Percentiles rank a stretch among this genome's conserved stretches.
Evolutionary conservation across 2,113 vertebrate genomes (phyloP).

Genomic region (Antigone vipio): DNA sequence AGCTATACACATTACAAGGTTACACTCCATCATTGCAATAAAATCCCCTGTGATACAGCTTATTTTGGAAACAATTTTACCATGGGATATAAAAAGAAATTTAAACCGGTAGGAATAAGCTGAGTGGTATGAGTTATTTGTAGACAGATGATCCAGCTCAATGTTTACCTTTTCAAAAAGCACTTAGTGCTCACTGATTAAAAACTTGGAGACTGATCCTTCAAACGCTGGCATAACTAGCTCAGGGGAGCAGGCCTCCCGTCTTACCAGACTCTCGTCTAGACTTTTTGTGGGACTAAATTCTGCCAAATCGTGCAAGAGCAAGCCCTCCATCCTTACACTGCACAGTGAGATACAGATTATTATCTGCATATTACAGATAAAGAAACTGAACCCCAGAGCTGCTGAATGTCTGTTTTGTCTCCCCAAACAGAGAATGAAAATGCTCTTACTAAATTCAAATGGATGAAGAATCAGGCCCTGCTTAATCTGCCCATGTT

Average conservation of each 20-base stretch:
- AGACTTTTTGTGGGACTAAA: not conserved
- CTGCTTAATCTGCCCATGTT: not conserved
- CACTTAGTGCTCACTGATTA: not conserved
- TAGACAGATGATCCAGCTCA: slow-evolving; percentile 52
- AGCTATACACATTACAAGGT: slow-evolving; percentile 14
- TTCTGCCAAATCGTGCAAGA: not conserved
- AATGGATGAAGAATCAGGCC: not conserved
- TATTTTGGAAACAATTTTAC: slow-evolving; percentile 54
- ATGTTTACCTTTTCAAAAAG: slow-evolving; percentile 23
- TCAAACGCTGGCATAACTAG: not conserved
- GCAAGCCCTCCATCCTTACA: not conserved
- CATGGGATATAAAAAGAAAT: slow-evolving; percentile 51
- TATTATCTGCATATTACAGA: not conserved
- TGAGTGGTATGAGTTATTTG: slow-evolving; percentile 29
- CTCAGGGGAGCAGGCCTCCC: not conserved
- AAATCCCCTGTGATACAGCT: not conserved
- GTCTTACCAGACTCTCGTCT: not conserved
- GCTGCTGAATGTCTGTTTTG: not conserved
- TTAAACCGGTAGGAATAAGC: slow-evolving; percentile 38
- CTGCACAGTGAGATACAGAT: not conserved
- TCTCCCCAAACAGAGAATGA: not conserved
- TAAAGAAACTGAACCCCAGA: not conserved
- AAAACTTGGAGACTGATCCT: slow-evolving; percentile 12
- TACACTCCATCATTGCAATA: slow-evolving; percentile 6
- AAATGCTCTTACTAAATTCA: not conserved